Conservation (phyloP, 2,113 vertebrate genomes). For the Mustela nigripes region DNA sequence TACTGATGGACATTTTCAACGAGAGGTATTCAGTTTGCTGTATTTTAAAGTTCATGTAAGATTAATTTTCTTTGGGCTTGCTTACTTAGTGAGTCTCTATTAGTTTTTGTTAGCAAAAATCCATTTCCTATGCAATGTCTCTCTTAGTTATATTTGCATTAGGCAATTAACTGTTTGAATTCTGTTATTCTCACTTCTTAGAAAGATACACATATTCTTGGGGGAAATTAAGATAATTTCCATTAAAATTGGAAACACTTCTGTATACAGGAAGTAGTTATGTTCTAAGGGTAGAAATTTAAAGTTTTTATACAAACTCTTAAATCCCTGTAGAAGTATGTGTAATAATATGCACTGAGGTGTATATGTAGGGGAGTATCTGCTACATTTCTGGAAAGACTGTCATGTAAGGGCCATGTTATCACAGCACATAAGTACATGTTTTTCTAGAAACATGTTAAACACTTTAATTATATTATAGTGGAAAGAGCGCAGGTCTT, state of each 20-base stretch:
- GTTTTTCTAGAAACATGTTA: conserved; percentile 27
- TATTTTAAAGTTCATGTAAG: background rate
- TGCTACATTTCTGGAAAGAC: background rate
- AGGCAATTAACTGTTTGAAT: conserved; percentile 60
- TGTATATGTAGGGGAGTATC: background rate
- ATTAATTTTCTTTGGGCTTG: conserved; percentile 49
- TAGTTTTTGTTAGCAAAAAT: conserved; percentile 64
- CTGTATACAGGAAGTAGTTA: background rate
- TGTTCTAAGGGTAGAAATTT: background rate
- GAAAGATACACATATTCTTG: conserved; percentile 38
- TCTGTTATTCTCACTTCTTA: conserved; percentile 57
- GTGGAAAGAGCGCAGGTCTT: background rate
- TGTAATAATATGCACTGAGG: background rate
- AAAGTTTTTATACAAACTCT: conserved; percentile 23
- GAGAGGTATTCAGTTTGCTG: conserved; percentile 8
- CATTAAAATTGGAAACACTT: conserved; percentile 35
- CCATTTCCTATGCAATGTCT: conserved; percentile 61
- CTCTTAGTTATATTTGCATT: conserved; percentile 61
- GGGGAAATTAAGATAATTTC: conserved; percentile 69
- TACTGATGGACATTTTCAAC: background rate
- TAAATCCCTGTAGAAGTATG: background rate
- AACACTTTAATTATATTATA: background rate
- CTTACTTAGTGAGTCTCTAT: conserved; percentile 45
- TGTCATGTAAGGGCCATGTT: background rate
- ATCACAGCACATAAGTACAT: background rate